These are phyloP conservation scores for Papilio gigon DNA, from an alignment of 2,888 invertebrate species.

Conservation along the genomic window DNA sequence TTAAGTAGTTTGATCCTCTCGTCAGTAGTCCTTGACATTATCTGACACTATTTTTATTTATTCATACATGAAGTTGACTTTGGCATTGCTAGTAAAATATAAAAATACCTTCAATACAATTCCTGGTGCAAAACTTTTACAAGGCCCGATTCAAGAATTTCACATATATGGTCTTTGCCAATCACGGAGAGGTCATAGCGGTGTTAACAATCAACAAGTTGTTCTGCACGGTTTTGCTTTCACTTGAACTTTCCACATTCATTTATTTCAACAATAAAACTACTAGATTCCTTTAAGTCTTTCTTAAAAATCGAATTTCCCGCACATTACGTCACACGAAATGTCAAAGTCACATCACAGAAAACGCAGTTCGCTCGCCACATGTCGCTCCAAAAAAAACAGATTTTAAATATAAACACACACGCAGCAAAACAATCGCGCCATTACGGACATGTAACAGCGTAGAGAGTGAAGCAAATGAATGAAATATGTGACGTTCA, in stretches of 20 bases:
- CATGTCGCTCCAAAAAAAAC: slow-evolving; percentile 49
- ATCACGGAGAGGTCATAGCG: slow-evolving; percentile 62
- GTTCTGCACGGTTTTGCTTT: slow-evolving; percentile 67
- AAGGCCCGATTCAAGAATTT: slow-evolving; percentile 62
- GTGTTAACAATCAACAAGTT: slow-evolving; percentile 57
- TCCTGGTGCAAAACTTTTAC: slow-evolving; percentile 44
- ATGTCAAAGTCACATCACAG: slow-evolving; percentile 67
- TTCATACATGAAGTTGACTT: neutral
- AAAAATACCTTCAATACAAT: slow-evolving; percentile 35
- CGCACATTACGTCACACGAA: slow-evolving; percentile 58
- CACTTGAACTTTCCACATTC: slow-evolving; percentile 56
- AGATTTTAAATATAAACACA: slow-evolving; percentile 44
- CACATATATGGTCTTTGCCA: slow-evolving; percentile 68
- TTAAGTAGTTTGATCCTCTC: neutral
- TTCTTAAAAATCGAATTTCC: slow-evolving; percentile 59
- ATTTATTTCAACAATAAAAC: slow-evolving; percentile 36
- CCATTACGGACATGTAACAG: slow-evolving; percentile 44
- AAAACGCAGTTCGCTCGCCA: slow-evolving; percentile 47
- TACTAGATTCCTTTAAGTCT: slow-evolving; percentile 41
- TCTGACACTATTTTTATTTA: neutral
- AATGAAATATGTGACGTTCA: slow-evolving; percentile 52
- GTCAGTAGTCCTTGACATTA: slow-evolving; percentile 8
- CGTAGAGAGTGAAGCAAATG: slow-evolving; percentile 48
- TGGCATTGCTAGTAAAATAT: slow-evolving; percentile 9
- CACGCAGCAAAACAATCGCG: slow-evolving; percentile 27